Evolutionary conservation across 2,888 invertebrate species (phyloP).

Genomic region (Drosophila prolongata): DNA sequence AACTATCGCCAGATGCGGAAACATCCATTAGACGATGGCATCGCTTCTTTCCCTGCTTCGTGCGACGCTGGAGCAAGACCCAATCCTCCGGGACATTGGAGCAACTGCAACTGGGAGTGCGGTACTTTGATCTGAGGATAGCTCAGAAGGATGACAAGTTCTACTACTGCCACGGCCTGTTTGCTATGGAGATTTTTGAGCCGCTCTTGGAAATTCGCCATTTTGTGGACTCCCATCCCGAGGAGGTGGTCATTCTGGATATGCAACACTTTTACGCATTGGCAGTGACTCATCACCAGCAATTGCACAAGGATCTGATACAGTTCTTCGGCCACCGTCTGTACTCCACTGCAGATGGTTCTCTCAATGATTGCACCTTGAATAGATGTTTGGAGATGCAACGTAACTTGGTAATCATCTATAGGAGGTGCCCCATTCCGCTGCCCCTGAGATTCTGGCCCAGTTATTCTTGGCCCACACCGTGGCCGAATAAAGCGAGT

Average conservation of each 20-base stretch:
- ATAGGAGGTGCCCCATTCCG: constrained; percentile 87
- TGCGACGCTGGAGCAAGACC: constrained; percentile 92
- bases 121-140: constrained; percentile 93
- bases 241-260: constrained; percentile 92
- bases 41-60: constrained; percentile 87
- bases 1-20: constrained; percentile 91
- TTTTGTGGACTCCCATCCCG: constrained; percentile 89
- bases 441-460: constrained; percentile 88
- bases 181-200: constrained; percentile 88
- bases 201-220: constrained; percentile 88
- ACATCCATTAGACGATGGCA: constrained; percentile 87
- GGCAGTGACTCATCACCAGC: constrained; percentile 87
- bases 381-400: constrained; percentile 58
- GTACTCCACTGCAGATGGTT: constrained; percentile 70
- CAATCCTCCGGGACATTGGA: constrained; percentile 88
- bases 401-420: constrained; percentile 87
- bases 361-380: constrained; percentile 70
- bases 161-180: constrained; percentile 92
- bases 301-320: constrained; percentile 85
- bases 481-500: constrained; percentile 91
- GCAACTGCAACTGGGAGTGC: constrained; percentile 91
- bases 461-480: constrained; percentile 89
- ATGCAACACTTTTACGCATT: constrained; percentile 94
- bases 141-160: constrained; percentile 87
- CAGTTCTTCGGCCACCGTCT: constrained; percentile 66